Evolutionary conservation across 1,140 invertebrate species (phyloP).

Genomic region (Bathynomus jamesi): DNA sequence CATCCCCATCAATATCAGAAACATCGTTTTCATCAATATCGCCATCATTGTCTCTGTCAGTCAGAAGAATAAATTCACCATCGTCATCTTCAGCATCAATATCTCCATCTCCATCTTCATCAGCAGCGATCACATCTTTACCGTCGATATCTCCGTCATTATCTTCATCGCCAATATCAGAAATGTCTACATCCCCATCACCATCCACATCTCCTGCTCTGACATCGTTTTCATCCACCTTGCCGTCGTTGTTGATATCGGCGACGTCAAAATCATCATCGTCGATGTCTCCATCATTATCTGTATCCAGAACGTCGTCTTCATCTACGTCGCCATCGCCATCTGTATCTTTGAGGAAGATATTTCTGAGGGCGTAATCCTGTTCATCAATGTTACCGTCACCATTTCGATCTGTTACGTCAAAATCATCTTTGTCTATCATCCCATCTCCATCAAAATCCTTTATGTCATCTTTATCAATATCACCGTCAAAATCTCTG

Average conservation of each 20-base stretch:
- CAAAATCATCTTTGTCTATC: slow-evolving; percentile 26
- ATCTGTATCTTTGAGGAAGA: slow-evolving; percentile 25
- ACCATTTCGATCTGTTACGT: slow-evolving; percentile 24
- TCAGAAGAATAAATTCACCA: slow-evolving; percentile 13
- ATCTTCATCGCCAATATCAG: slow-evolving; percentile 33
- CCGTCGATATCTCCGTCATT: slow-evolving; percentile 25
- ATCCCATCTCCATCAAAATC: slow-evolving; percentile 23
- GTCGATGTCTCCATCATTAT: slow-evolving; percentile 33
- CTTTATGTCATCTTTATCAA: slow-evolving; percentile 11
- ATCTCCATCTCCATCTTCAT: slow-evolving; percentile 31
- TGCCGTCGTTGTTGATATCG: slow-evolving; percentile 31
- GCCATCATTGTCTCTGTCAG: slow-evolving; percentile 29
- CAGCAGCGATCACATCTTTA: slow-evolving; percentile 18
- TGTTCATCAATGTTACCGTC: slow-evolving; percentile 22
- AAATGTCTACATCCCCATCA: slow-evolving; percentile 31
- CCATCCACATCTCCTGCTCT: slow-evolving; percentile 21
- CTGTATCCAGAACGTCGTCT: slow-evolving; percentile 27
- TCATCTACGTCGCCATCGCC: slow-evolving; percentile 27
- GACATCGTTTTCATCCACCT: slow-evolving; percentile 24
- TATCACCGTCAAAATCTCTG: neutral
- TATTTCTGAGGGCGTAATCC: neutral
- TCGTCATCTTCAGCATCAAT: slow-evolving; percentile 19
- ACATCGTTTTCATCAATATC: slow-evolving; percentile 29
- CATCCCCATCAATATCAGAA: slow-evolving; percentile 24
- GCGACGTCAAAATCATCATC: slow-evolving; percentile 23